These are phyloP conservation scores for Cremastobaeus sp. DNA, from an alignment of 2,888 invertebrate genomes.

Conservation along the genomic window DNA sequence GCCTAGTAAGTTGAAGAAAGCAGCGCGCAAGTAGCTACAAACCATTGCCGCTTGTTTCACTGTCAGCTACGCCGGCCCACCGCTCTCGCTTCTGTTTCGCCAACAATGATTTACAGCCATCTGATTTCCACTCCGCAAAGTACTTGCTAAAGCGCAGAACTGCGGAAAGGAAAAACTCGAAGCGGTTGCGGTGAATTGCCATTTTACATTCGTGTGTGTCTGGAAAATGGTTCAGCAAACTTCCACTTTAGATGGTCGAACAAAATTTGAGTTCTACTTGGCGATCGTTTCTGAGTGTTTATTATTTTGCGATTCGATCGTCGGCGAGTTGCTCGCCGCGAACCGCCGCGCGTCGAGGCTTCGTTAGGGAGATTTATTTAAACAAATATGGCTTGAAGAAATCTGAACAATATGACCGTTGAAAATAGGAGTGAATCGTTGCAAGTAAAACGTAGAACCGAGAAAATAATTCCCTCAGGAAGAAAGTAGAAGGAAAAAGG, in stretches of 20 bases:
- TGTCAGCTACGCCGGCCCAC: constrained; percentile 61
- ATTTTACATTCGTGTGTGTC: constrained; percentile 41
- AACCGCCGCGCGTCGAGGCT: no score
- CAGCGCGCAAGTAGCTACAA: constrained; percentile 61
- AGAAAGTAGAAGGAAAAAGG: neutral
- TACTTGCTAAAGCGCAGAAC: constrained; percentile 56
- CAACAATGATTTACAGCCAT: constrained; percentile 73
- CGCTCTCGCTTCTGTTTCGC: constrained; percentile 61
- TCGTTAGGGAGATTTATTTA: no score
- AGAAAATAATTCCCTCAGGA: constrained; percentile 9
- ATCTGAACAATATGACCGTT: constrained; percentile 3
- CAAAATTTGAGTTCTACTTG: constrained; percentile 40
- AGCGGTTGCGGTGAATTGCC: constrained; percentile 39
- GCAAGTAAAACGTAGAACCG: neutral
- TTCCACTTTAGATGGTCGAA: constrained; percentile 50
- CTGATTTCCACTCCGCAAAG: constrained; percentile 67
- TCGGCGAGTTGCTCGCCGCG: no score
- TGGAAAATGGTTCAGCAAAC: constrained; percentile 27
- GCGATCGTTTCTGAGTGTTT: constrained; percentile 10
- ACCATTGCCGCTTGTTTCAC: constrained; percentile 64
- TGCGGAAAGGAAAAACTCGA: constrained; percentile 41
- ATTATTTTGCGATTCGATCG: constrained; percentile 6
- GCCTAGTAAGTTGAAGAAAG: constrained; percentile 58
- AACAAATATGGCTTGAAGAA: neutral
- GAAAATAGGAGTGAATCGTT: neutral